A percentile compares a stretch with the other conserved stretches of the same genome.
phyloP scores from a whole-genome alignment of 2,888 invertebrate genomes.

The Spisula subtruncata region DNA sequence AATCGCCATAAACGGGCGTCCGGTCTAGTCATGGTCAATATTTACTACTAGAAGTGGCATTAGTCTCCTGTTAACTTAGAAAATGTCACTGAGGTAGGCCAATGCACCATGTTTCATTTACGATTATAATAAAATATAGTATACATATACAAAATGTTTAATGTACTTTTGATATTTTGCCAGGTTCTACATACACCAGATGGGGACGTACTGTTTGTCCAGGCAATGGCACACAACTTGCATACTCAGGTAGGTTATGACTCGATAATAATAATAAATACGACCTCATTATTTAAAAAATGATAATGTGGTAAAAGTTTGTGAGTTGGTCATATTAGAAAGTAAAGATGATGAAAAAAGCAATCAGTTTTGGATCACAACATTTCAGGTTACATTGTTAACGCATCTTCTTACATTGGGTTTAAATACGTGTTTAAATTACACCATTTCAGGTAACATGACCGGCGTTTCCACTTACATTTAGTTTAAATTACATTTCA shows the following conservation, averaged over 20 bases:
- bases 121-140: background rate
- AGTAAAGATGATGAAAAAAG: no score
- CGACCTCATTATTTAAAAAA: no score
- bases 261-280: no score
- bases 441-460: no score
- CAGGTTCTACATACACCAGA: constrained; percentile 26
- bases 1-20: background rate
- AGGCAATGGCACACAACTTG: constrained; percentile 7
- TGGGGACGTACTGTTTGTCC: constrained; percentile 33
- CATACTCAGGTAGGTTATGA: constrained; percentile 12
- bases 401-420: no score
- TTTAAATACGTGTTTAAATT: no score
- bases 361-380: no score
- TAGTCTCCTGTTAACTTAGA: background rate
- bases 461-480: no score
- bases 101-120: no score
- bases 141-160: background rate
- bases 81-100: background rate
- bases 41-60: background rate
- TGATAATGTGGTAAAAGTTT: no score
- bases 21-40: background rate
- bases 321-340: no score
- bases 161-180: background rate
- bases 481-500: background rate
- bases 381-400: no score